Conservation (phyloP, 2,797 vertebrate genomes). For the Lates japonicus region DNA sequence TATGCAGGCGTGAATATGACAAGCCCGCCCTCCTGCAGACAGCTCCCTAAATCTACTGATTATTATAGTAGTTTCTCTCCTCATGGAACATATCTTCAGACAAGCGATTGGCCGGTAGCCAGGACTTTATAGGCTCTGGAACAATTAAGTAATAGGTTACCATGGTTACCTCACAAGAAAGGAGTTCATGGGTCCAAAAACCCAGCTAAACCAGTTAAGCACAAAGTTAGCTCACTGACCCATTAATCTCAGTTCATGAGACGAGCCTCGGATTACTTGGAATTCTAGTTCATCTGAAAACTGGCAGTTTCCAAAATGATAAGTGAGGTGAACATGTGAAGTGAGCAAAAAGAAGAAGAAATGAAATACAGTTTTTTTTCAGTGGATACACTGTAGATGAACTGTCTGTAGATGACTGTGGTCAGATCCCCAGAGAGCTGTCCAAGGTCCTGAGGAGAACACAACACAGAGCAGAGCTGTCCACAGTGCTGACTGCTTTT, state of each 20-base stretch:
- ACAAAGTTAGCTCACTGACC: constrained; percentile 22
- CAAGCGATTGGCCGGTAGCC: neutral
- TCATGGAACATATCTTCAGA: neutral
- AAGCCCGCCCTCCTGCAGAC: neutral
- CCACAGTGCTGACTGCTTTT: constrained; percentile 43
- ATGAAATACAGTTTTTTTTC: neutral
- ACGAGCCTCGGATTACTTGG: neutral
- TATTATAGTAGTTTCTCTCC: neutral
- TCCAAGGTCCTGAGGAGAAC: constrained; percentile 47
- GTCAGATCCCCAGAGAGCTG: constrained; percentile 45
- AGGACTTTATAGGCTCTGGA: neutral
- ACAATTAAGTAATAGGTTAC: constrained; percentile 24
- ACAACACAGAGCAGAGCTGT: constrained; percentile 48
- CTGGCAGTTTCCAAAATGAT: neutral
- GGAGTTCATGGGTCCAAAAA: constrained; percentile 12
- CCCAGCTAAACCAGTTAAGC: constrained; percentile 1
- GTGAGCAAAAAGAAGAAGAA: constrained; percentile 3
- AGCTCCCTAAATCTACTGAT: neutral
- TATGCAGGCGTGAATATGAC: neutral
- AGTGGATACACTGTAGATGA: constrained; percentile 13
- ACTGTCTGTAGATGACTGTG: neutral
- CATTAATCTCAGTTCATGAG: constrained; percentile 2
- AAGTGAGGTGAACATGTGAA: neutral
- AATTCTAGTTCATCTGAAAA: neutral
- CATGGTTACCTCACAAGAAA: constrained; percentile 36